These are phyloP conservation scores for Perodicticus potto DNA, from an alignment of 2,797 vertebrate species.

Conservation along the genomic window DNA sequence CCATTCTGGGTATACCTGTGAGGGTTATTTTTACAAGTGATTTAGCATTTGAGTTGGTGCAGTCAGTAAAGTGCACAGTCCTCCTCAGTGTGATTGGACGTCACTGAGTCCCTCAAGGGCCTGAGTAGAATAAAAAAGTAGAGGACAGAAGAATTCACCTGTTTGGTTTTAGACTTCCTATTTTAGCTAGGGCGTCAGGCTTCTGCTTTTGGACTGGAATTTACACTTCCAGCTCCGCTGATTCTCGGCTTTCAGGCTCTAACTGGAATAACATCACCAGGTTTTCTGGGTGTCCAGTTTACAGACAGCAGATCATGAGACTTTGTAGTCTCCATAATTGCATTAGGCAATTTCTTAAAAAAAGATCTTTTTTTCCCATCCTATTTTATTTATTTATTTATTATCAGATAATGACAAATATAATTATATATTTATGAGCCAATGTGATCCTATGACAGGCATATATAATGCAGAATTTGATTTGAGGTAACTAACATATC, in stretches of 20 bases:
- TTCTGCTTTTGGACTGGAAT: background rate
- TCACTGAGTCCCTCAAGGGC: accelerated
- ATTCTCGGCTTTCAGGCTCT: background rate
- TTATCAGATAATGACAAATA: background rate
- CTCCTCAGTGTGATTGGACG: accelerated
- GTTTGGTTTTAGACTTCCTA: background rate
- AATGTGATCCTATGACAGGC: background rate
- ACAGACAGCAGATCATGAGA: background rate
- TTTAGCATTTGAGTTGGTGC: background rate
- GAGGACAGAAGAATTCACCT: accelerated
- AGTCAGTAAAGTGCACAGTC: no score
- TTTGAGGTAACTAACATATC: background rate
- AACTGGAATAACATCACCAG: background rate
- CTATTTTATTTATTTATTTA: background rate
- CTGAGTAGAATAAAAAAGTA: background rate
- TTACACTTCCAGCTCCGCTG: no score
- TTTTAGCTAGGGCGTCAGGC: background rate
- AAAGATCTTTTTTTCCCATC: background rate
- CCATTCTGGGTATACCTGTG: background rate
- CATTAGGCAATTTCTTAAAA: background rate
- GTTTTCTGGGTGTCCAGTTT: background rate
- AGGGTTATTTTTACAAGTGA: background rate
- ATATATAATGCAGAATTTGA: background rate
- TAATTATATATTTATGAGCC: background rate
- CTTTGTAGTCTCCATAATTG: background rate